These are phyloP conservation scores for Corythornis vintsioides DNA, from an alignment of 2,113 vertebrate species.

Conservation along the genomic window DNA sequence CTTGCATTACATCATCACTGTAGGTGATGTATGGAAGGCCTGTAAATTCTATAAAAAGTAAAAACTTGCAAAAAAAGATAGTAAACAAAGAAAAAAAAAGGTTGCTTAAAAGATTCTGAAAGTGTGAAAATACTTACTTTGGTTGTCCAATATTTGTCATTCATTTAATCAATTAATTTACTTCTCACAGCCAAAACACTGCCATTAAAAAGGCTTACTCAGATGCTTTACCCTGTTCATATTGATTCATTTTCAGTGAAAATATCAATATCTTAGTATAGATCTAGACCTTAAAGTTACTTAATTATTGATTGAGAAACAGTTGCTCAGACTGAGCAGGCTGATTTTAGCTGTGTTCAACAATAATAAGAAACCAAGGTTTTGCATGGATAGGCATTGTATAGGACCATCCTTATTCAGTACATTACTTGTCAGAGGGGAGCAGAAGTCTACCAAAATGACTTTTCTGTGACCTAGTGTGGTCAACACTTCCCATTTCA, in stretches of 20 bases:
- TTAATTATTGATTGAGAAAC: slow-evolving; percentile 91
- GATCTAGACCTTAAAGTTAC: slow-evolving; percentile 84
- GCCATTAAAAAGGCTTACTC: slow-evolving; percentile 90
- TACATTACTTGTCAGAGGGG: slow-evolving; percentile 73
- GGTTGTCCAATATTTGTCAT: slow-evolving; percentile 80
- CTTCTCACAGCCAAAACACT: slow-evolving; percentile 82
- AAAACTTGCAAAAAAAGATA: neutral
- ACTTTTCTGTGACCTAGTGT: slow-evolving; percentile 73
- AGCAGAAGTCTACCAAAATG: slow-evolving; percentile 69
- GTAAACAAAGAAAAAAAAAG: slow-evolving; percentile 38
- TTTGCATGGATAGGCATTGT: slow-evolving; percentile 72
- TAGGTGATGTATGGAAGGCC: neutral
- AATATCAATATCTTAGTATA: slow-evolving; percentile 95
- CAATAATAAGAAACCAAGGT: slow-evolving; percentile 77
- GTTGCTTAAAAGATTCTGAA: slow-evolving; percentile 61
- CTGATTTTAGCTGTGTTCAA: slow-evolving; percentile 80
- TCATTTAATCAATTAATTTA: slow-evolving; percentile 89
- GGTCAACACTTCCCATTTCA: slow-evolving; percentile 9
- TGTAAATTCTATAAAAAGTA: slow-evolving; percentile 24
- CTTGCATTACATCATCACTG: neutral
- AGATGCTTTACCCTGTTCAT: slow-evolving; percentile 79
- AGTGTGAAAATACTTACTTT: slow-evolving; percentile 69
- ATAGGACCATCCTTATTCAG: slow-evolving; percentile 61
- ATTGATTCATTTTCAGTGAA: slow-evolving; percentile 89
- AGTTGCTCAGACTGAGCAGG: slow-evolving; percentile 82